Percentiles rank a stretch among this genome's conserved stretches.
These are phyloP conservation scores for Batillaria attramentaria DNA, from an alignment of 1,140 invertebrate species.

Conservation along the genomic window DNA sequence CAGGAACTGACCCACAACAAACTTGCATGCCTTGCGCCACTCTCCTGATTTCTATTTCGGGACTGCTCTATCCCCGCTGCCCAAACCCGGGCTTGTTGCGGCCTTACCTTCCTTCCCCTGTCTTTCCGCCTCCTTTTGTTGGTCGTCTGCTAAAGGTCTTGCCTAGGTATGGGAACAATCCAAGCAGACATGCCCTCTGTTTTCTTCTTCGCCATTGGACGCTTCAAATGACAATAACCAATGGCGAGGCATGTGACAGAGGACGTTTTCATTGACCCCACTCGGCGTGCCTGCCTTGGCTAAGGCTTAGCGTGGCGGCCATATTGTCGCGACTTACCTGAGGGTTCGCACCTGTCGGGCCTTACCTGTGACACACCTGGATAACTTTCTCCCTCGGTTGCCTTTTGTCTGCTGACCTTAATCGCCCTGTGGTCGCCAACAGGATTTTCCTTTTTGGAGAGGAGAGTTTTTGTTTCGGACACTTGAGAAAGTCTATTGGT, in stretches of 20 bases:
- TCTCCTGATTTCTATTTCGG: too few species aligned
- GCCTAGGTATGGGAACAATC: constrained; percentile 23
- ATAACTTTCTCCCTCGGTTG: background rate
- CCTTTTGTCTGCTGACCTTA: too few species aligned
- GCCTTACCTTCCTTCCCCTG: background rate
- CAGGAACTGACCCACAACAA: background rate
- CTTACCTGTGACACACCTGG: background rate
- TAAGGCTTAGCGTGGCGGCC: background rate
- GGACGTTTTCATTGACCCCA: background rate
- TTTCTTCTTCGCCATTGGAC: constrained; percentile 3
- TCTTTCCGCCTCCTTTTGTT: background rate
- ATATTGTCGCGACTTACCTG: constrained; percentile 6
- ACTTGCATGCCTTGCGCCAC: too few species aligned
- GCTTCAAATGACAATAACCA: constrained; percentile 28
- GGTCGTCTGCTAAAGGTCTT: background rate
- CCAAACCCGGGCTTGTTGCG: background rate
- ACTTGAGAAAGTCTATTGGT: too few species aligned
- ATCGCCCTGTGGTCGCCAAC: too few species aligned
- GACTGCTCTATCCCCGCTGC: too few species aligned
- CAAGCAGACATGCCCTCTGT: background rate
- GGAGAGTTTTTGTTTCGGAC: too few species aligned
- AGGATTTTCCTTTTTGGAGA: too few species aligned
- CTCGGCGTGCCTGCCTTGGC: too few species aligned
- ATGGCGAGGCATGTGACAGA: background rate
- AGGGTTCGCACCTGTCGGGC: background rate